Evolutionary conservation across 2,113 vertebrate species (phyloP).

Genomic region (Ursus arctos): DNA sequence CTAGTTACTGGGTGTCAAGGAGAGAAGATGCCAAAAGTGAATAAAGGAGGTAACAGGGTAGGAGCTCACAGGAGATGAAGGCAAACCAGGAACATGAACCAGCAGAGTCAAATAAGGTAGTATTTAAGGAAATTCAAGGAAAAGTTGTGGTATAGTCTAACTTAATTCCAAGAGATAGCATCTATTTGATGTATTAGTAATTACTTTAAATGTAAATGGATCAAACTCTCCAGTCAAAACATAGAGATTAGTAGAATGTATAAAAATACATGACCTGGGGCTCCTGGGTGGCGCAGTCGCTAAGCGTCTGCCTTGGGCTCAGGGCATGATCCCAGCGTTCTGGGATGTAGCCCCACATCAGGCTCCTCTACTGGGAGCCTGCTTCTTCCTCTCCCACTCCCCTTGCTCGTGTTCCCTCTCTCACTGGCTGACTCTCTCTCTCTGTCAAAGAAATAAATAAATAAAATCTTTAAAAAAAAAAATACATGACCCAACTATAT

Average conservation of each 20-base stretch:
- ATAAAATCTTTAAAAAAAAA: too few species aligned
- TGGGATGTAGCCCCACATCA: too few species aligned
- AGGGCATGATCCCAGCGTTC: too few species aligned
- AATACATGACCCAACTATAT: background rate
- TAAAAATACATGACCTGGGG: background rate
- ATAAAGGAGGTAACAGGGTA: slow-evolving; percentile 2
- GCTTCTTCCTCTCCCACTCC: too few species aligned
- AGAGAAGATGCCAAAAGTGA: background rate
- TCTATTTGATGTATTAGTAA: background rate
- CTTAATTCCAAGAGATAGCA: background rate
- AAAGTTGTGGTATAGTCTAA: background rate
- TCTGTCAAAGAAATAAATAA: too few species aligned
- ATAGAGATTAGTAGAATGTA: background rate
- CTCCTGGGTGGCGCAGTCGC: too few species aligned
- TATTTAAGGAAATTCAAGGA: background rate
- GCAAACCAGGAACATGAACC: background rate
- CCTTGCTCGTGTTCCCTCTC: too few species aligned
- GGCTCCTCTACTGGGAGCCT: too few species aligned
- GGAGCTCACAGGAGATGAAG: background rate
- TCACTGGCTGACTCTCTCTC: too few species aligned
- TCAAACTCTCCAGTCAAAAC: background rate
- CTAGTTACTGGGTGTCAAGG: background rate
- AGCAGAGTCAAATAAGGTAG: background rate
- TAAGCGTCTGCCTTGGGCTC: too few species aligned
- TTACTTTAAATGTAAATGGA: background rate